Percentiles rank a stretch among this genome's conserved stretches.
Evolutionary conservation across 1,140 invertebrate genomes (phyloP).

Genomic region (Platyura marginata): DNA sequence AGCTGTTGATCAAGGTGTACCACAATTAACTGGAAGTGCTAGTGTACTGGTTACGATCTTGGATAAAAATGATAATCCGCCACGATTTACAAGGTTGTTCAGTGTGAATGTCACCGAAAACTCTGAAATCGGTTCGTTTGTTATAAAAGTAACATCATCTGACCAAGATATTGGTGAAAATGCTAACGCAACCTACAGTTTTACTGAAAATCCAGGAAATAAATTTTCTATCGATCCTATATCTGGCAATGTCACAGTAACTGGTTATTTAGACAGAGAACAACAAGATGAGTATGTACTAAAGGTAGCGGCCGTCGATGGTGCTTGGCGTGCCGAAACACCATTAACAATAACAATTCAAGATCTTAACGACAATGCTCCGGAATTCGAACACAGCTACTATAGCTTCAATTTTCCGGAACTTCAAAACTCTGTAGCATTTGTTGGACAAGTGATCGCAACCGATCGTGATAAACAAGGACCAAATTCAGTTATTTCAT

Average conservation of each 20-base stretch:
- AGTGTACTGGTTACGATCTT: constrained; percentile 67
- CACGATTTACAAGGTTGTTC: constrained; percentile 79
- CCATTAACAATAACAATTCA: constrained; percentile 82
- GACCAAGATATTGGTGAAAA: constrained; percentile 76
- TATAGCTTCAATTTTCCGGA: constrained; percentile 86
- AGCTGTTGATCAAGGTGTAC: constrained; percentile 71
- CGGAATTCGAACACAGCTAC: constrained; percentile 70
- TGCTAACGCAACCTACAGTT: constrained; percentile 74
- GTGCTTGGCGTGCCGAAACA: constrained; percentile 75
- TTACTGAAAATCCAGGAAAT: constrained; percentile 70
- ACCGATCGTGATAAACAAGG: constrained; percentile 80
- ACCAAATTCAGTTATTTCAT: constrained; percentile 85
- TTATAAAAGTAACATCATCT: constrained; percentile 79
- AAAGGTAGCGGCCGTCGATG: constrained; percentile 72
- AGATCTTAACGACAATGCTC: constrained; percentile 88
- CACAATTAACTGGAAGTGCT: constrained; percentile 62
- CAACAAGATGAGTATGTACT: constrained; percentile 78
- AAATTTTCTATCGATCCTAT: constrained; percentile 77
- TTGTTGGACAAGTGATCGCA: constrained; percentile 77
- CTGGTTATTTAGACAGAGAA: constrained; percentile 67
- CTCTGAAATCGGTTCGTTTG: constrained; percentile 76
- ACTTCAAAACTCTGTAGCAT: constrained; percentile 52
- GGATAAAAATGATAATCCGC: constrained; percentile 92
- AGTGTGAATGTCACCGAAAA: constrained; percentile 93
- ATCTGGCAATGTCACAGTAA: constrained; percentile 82